Percentiles rank a stretch among this genome's conserved stretches.
These are phyloP conservation scores for Ptychochromis oligacanthus DNA, from an alignment of 2,113 vertebrate species.

Conservation along the genomic window DNA sequence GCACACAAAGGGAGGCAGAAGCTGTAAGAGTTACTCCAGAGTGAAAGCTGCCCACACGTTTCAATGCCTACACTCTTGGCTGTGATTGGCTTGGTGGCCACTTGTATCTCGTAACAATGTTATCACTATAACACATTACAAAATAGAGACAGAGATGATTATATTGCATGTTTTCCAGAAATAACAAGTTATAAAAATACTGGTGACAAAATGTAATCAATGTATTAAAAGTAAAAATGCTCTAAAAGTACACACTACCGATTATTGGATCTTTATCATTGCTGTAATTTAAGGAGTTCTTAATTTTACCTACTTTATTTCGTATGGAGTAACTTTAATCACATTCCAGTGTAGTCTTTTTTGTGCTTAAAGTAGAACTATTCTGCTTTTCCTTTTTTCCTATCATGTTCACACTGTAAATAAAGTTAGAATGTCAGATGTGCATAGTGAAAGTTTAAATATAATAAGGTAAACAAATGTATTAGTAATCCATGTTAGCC, in stretches of 20 bases:
- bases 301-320: not conserved
- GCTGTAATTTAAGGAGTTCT: not conserved
- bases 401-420: too few species aligned
- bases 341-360: too few species aligned
- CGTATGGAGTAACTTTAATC: too few species aligned
- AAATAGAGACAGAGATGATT: conserved; percentile 8
- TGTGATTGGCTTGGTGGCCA: conserved; percentile 44
- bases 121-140: conserved; percentile 29
- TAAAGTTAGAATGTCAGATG: too few species aligned
- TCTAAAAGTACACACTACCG: not conserved
- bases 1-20: conserved; percentile 28
- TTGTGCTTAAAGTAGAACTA: too few species aligned
- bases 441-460: too few species aligned
- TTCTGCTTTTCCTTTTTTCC: too few species aligned
- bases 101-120: conserved; percentile 19
- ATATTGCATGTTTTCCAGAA: not conserved
- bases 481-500: too few species aligned
- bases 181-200: not conserved
- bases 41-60: conserved; percentile 60
- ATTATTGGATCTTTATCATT: not conserved
- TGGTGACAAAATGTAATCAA: not conserved
- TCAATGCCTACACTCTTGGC: conserved; percentile 43
- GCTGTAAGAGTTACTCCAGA: conserved; percentile 37
- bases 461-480: too few species aligned
- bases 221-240: not conserved